Evolutionary conservation across 2,888 invertebrate genomes (phyloP), one percentile per base, ranked within the genome.

Genomic region (Polymixis flavicincta): DNA sequence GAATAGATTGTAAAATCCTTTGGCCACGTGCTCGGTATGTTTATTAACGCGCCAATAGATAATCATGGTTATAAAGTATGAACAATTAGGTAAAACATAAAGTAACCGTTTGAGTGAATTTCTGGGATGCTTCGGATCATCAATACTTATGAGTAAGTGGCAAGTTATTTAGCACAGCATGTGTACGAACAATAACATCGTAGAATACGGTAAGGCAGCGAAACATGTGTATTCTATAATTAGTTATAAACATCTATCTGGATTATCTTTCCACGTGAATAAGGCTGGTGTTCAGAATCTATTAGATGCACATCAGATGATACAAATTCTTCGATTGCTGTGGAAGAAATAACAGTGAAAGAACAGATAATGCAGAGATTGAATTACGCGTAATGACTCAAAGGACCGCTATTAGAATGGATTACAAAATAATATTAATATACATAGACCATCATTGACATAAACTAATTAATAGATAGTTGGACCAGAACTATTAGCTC

Each of bases 1-100:
- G 0, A 32, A 87, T 85, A 87, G 57, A 70, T 78, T 19, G 42
- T 50, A 76, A 42, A 75, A 82, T 84, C 59, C 54, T 54, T 70
- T 76, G 61, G 68, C 76, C 42, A 71, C 73, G 71, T 81, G 32
- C 50, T 50, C 61, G 70, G 60, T 71, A 69, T 65, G 71, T 78
- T 73, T 74, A 79, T 77, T 88, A 70, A 82, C 86, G 86, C 79
- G 71, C 82, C 79, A 82, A 73, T 81, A 68, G 68, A 78, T 88
- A 78, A 87, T 82, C 73, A 77, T 68, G 54, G 65, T 79, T 76
- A 76, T 66, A 74, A 83, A 60, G 80, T 76, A 84, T 70, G 78
- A 85, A 86, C 88, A 92, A 91, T 92, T 91, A 91, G 86, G 89
- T 87, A 88, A 89, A 91, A 88, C 87, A 87, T 71, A 70, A 63